Conservation (phyloP, 2,113 vertebrate species). For the Odocoileus hemionus region DNA sequence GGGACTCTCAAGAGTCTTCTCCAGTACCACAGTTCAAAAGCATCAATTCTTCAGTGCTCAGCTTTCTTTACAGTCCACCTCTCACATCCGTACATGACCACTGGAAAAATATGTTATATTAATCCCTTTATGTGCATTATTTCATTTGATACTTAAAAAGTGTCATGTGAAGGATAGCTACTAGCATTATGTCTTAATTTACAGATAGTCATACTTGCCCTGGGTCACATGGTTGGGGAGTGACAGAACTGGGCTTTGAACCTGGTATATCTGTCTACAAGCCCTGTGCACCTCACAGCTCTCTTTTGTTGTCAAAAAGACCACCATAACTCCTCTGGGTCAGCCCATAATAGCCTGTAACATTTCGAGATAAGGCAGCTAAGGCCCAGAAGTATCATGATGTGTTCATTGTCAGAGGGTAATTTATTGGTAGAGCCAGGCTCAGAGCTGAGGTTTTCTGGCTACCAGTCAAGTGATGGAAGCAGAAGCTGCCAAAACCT, state of each 20-base stretch:
- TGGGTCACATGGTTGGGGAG: background rate
- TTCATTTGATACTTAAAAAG: background rate
- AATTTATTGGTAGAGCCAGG: background rate
- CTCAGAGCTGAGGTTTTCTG: background rate
- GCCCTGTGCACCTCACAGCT: background rate
- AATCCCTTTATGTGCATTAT: background rate
- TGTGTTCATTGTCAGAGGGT: background rate
- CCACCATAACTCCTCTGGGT: background rate
- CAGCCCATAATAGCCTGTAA: background rate
- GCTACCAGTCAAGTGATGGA: background rate
- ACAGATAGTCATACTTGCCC: background rate
- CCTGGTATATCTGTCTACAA: background rate
- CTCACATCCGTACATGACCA: too few species aligned
- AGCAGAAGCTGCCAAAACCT: background rate
- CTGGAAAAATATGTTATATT: background rate
- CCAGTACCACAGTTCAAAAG: too few species aligned
- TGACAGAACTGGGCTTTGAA: background rate
- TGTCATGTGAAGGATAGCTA: background rate
- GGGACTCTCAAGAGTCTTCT: too few species aligned
- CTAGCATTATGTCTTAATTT: background rate
- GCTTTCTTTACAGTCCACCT: too few species aligned
- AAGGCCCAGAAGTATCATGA: background rate
- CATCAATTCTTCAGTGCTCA: too few species aligned
- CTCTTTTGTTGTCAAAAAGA: background rate
- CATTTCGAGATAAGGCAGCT: background rate